phyloP scores from a whole-genome alignment of 2,888 invertebrate species.

The Andrena praecox region DNA sequence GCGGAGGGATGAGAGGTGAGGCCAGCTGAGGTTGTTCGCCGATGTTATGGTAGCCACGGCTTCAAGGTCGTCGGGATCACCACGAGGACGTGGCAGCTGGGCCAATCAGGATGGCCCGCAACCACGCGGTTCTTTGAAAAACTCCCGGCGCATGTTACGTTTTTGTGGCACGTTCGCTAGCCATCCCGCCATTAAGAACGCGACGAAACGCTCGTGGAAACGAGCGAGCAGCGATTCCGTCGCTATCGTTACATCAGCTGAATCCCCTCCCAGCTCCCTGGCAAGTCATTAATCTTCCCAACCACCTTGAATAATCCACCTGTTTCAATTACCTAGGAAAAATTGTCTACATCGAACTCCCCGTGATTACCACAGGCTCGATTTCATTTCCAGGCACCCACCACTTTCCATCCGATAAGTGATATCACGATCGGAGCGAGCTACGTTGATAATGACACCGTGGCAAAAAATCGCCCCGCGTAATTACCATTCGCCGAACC shows the following conservation, averaged over 20 bases:
- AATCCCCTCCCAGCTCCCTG: conserved; percentile 6
- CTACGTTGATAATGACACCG: background rate
- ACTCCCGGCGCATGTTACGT: conserved; percentile 45
- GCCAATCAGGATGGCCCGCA: conserved; percentile 61
- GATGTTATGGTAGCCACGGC: conserved; percentile 74
- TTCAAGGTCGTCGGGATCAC: conserved; percentile 78
- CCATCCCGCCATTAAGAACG: conserved; percentile 33
- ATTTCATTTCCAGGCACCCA: background rate
- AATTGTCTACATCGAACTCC: conserved; percentile 6
- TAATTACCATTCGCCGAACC: background rate
- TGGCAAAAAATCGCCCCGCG: background rate
- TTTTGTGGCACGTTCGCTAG: conserved; percentile 37
- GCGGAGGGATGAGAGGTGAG: conserved; percentile 63
- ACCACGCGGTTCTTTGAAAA: conserved; percentile 56
- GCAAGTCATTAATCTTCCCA: conserved; percentile 38
- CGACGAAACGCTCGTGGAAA: conserved; percentile 36
- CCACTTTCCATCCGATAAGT: background rate
- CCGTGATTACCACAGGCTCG: background rate
- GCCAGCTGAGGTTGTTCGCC: conserved; percentile 74
- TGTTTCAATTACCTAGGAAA: conserved; percentile 17
- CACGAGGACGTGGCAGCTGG: conserved; percentile 73
- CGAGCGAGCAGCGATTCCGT: conserved; percentile 40
- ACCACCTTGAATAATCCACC: conserved; percentile 48
- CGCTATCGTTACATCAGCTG: conserved; percentile 56
- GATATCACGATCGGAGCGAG: background rate